Evolutionary conservation across 2,888 invertebrate species (phyloP).

Genomic region (Apotomis capreana): DNA sequence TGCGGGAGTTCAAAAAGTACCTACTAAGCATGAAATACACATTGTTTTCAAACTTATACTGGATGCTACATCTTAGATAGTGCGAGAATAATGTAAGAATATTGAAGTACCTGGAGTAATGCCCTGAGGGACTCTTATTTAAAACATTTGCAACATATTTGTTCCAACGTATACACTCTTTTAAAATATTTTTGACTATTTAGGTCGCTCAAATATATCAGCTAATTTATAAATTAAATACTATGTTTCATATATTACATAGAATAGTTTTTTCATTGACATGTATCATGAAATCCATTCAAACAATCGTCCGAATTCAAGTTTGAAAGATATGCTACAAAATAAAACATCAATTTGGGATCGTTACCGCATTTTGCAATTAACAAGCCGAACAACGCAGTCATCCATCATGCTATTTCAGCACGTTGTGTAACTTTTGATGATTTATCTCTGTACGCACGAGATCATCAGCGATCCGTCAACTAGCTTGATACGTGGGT

Average conservation of each 20-base stretch:
- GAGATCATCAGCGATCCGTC: conserved; percentile 72
- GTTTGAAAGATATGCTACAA: background rate
- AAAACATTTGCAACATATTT: background rate
- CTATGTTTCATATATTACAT: too few species aligned
- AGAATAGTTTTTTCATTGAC: background rate
- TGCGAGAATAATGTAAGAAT: background rate
- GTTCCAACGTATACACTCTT: too few species aligned
- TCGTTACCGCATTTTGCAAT: conserved; percentile 9
- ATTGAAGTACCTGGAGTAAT: background rate
- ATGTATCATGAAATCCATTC: background rate
- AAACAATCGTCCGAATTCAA: background rate
- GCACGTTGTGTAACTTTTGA: conserved; percentile 46
- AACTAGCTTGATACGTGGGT: conserved; percentile 71
- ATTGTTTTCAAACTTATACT: conserved; percentile 8
- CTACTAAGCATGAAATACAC: conserved; percentile 13
- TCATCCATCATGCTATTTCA: conserved; percentile 36
- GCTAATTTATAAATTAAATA: background rate
- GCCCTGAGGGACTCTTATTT: background rate
- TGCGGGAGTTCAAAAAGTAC: background rate
- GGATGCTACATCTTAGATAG: conserved; percentile 1
- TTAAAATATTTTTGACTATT: background rate
- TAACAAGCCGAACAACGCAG: conserved; percentile 13
- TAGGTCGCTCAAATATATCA: background rate
- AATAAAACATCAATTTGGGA: background rate
- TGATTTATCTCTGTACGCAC: conserved; percentile 58